Conservation (phyloP, 2,888 invertebrate genomes). For the Sarcophaga variegata region DNA sequence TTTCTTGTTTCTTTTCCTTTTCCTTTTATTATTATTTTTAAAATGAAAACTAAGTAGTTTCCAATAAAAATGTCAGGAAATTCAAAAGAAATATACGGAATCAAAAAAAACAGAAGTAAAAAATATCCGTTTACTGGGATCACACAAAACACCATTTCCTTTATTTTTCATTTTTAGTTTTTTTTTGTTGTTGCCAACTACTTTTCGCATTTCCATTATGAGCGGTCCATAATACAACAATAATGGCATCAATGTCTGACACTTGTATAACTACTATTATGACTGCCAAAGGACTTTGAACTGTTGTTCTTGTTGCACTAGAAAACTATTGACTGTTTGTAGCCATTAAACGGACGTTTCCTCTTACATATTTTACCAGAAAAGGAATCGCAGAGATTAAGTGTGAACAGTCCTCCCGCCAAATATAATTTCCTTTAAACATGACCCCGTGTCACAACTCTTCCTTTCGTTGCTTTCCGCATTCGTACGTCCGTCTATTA, state of each 20-base stretch:
- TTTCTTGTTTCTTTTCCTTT: constrained; percentile 21
- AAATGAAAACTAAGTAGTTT: constrained; percentile 69
- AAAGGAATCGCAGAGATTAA: neutral
- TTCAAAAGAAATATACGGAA: constrained; percentile 26
- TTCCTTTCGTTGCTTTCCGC: neutral
- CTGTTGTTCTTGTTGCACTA: neutral
- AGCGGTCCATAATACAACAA: constrained; percentile 45
- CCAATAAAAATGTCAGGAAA: constrained; percentile 73
- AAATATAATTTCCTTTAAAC: constrained; percentile 67
- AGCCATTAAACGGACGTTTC: neutral
- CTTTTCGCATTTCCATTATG: constrained; percentile 38
- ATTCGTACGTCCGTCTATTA: neutral
- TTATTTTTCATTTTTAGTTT: neutral
- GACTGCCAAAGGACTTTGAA: constrained; percentile 13
- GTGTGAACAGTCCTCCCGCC: constrained; percentile 50
- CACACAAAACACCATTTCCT: constrained; percentile 53
- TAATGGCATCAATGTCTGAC: constrained; percentile 60
- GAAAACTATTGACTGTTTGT: constrained; percentile 42
- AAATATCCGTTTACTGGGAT: constrained; percentile 49
- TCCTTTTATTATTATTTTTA: constrained; percentile 16
- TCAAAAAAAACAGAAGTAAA: constrained; percentile 30
- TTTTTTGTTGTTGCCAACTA: neutral
- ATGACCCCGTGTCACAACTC: constrained; percentile 4
- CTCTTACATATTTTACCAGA: constrained; percentile 6
- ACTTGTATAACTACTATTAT: constrained; percentile 40